phyloP scores from a whole-genome alignment of 2,113 vertebrate species.

The Tachysurus fulvidraco region DNA sequence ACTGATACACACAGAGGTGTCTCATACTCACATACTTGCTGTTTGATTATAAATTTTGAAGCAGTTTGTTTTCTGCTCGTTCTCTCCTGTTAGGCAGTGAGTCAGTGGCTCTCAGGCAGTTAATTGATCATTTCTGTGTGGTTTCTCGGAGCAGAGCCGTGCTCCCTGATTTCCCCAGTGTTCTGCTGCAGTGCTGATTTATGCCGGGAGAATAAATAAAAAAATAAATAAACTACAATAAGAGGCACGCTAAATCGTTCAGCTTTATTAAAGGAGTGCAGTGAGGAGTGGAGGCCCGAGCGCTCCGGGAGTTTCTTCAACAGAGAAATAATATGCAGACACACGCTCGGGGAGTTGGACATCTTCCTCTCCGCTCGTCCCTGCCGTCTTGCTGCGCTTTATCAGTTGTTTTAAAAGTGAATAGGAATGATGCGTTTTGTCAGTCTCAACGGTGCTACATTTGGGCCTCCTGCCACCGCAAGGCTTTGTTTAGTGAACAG shows the following conservation, averaged over 20 bases:
- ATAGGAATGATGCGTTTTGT: neutral
- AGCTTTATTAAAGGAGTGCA: constrained; percentile 50
- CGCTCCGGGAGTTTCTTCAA: constrained; percentile 17
- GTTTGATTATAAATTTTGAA: neutral
- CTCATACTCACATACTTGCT: neutral
- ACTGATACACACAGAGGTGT: neutral
- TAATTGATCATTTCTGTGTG: neutral
- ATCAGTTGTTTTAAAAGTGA: neutral
- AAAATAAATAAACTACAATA: constrained; percentile 4
- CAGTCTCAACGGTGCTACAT: neutral
- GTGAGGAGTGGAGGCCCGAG: constrained; percentile 5
- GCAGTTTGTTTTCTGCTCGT: neutral
- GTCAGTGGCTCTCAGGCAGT: neutral
- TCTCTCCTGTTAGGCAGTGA: neutral
- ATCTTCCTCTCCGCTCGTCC: neutral
- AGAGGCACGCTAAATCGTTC: constrained; percentile 17
- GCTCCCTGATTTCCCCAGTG: neutral
- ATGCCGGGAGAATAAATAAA: neutral
- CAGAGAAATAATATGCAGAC: constrained; percentile 3
- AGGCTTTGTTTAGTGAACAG: constrained; percentile 1
- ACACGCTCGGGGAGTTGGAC: constrained; percentile 3
- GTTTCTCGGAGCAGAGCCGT: neutral
- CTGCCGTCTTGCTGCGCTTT: neutral
- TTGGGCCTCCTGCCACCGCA: neutral
- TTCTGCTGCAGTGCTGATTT: neutral